phyloP scores from a whole-genome alignment of 2,888 invertebrate genomes.

The Sipha maydis region DNA sequence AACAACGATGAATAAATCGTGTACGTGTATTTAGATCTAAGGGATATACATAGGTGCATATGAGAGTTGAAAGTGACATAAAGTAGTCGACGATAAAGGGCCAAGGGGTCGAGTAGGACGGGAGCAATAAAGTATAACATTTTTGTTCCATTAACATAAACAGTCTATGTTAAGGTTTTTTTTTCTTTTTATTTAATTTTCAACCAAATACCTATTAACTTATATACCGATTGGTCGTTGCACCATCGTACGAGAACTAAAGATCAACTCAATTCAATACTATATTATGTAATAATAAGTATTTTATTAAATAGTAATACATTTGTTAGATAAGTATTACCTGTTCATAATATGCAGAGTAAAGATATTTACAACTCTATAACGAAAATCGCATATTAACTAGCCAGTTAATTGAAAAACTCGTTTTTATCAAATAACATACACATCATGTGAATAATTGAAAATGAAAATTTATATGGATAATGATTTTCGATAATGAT shows the following conservation, averaged over 20 bases:
- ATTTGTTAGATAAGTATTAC: neutral
- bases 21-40: neutral
- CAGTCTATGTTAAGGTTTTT: slow-evolving; percentile 13
- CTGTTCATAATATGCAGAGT: neutral
- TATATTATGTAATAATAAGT: neutral
- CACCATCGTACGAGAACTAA: neutral
- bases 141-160: slow-evolving; percentile 26
- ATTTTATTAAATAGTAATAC: neutral
- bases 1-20: neutral
- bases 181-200: neutral
- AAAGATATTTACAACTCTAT: neutral
- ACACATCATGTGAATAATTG: neutral
- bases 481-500: neutral
- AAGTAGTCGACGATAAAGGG: slow-evolving; percentile 25
- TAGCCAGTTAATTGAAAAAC: neutral
- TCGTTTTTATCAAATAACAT: neutral
- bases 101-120: neutral
- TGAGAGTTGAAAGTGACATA: neutral
- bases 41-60: neutral
- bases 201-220: slow-evolving; percentile 13
- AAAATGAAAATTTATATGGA: neutral
- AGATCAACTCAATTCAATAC: neutral
- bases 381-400: neutral
- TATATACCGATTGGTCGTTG: neutral
- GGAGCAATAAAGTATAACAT: slow-evolving; percentile 21